These are phyloP conservation scores for Zhuqinia jingwanae DNA, from an alignment of 2,888 invertebrate genomes.

Conservation along the genomic window DNA sequence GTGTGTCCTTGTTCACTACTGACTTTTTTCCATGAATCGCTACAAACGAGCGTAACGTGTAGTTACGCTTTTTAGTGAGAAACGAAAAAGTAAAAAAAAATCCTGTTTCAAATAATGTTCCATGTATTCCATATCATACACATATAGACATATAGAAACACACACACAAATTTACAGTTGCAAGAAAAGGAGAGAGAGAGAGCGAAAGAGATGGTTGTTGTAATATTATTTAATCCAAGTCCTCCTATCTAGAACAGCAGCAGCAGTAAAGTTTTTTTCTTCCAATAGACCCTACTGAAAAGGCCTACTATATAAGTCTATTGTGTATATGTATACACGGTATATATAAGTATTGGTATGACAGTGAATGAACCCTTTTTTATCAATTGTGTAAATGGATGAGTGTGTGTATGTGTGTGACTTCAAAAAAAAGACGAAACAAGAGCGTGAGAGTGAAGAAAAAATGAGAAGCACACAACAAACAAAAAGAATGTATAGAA, in stretches of 20 bases:
- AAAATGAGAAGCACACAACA: constrained; percentile 27
- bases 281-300: constrained; percentile 14
- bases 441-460: neutral
- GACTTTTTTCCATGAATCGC: constrained; percentile 16
- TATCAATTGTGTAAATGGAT: constrained; percentile 59
- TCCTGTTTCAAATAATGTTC: constrained; percentile 35
- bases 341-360: neutral
- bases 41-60: constrained; percentile 38
- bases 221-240: constrained; percentile 55
- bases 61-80: constrained; percentile 11
- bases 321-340: neutral
- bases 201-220: constrained; percentile 4
- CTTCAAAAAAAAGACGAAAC: neutral
- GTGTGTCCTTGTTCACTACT: constrained; percentile 25
- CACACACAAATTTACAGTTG: too few relatives aligned
- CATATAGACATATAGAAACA: too few relatives aligned
- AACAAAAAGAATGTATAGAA: constrained; percentile 30
- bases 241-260: neutral
- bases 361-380: constrained; percentile 22
- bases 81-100: neutral
- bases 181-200: too few relatives aligned
- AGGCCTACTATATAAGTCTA: neutral
- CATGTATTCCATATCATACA: too few relatives aligned
- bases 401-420: constrained; percentile 36
- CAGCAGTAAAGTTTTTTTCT: neutral